Conservation (phyloP, 2,888 invertebrate species). For the Volucella inanis region DNA sequence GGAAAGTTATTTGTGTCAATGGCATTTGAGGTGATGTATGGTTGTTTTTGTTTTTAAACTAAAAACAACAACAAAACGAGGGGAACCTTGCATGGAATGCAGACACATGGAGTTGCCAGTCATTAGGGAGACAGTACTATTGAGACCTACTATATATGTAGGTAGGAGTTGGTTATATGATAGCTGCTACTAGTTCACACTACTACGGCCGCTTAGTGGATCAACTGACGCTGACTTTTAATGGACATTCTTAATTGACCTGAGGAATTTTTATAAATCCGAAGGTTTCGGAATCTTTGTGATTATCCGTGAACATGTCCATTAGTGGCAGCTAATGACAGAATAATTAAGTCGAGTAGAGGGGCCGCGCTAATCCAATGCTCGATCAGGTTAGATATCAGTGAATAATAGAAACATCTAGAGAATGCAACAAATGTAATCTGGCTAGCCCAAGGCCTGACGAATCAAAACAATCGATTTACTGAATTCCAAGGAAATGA, state of each 20-base stretch:
- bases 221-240: neutral
- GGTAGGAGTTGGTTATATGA: neutral
- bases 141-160: neutral
- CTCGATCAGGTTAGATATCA: too few relatives aligned
- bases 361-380: too few relatives aligned
- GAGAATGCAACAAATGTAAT: too few relatives aligned
- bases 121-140: slow-evolving; percentile 51
- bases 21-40: slow-evolving; percentile 72
- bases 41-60: slow-evolving; percentile 19
- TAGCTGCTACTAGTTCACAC: neutral
- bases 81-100: slow-evolving; percentile 73
- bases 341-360: slow-evolving; percentile 29
- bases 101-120: slow-evolving; percentile 55
- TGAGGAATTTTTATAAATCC: slow-evolving; percentile 55
- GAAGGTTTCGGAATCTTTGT: slow-evolving; percentile 53
- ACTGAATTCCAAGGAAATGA: too few relatives aligned
- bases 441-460: too few relatives aligned
- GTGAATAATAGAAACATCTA: too few relatives aligned
- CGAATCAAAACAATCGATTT: too few relatives aligned
- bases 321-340: slow-evolving; percentile 57
- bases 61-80: slow-evolving; percentile 5
- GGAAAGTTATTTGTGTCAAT: slow-evolving; percentile 75
- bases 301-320: slow-evolving; percentile 43
- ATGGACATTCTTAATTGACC: slow-evolving; percentile 51
- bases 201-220: neutral